Conservation (phyloP, 2,113 vertebrate species). For the Peromyscus californicus region DNA sequence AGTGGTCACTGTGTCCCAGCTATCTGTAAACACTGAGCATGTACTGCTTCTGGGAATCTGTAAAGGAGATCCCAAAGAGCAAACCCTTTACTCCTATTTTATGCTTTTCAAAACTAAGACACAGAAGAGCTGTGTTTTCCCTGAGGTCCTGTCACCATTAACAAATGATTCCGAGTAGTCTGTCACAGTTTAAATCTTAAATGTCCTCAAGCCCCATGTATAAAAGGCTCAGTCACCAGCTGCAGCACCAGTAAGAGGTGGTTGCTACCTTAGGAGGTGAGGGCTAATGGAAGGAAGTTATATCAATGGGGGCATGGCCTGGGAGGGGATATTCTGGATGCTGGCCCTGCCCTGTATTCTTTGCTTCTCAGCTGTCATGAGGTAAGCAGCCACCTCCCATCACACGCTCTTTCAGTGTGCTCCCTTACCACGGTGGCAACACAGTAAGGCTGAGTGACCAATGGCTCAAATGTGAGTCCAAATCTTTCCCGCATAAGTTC, state of each 20-base stretch:
- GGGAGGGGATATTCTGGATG: not conserved
- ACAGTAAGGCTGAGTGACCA: not conserved
- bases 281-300: not conserved
- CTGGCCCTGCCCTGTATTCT: not conserved
- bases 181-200: not conserved
- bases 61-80: not conserved
- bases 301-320: not conserved
- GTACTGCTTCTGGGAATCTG: not conserved
- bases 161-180: fast-evolving
- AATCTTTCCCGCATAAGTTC: not conserved
- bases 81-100: not conserved
- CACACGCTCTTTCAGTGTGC: fast-evolving
- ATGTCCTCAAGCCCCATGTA: not conserved
- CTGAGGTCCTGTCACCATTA: not conserved
- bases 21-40: not conserved
- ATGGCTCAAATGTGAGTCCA: not conserved
- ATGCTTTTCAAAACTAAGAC: not conserved
- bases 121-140: not conserved
- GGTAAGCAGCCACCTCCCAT: not conserved
- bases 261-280: not conserved
- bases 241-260: too few species aligned
- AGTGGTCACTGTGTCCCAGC: not conserved
- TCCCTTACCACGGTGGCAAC: not conserved
- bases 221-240: not conserved
- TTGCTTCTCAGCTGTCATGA: not conserved